These are phyloP conservation scores for Rutilus rutilus DNA, from an alignment of 2,113 vertebrate genomes.

Conservation along the genomic window DNA sequence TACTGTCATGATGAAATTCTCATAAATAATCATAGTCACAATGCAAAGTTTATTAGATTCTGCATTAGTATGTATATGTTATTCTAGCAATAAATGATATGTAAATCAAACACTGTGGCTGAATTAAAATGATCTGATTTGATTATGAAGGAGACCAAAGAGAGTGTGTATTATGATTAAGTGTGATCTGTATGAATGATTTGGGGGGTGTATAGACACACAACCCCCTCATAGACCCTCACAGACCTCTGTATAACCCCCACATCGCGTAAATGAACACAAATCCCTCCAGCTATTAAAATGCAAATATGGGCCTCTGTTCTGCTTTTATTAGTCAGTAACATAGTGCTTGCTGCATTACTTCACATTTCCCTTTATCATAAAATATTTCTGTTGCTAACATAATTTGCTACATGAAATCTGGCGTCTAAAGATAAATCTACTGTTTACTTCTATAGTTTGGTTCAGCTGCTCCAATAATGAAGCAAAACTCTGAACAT, in stretches of 20 bases:
- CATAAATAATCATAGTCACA: too few species aligned
- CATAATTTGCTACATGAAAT: not conserved
- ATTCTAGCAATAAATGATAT: not conserved
- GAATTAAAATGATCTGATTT: not conserved
- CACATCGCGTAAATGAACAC: conserved; percentile 53
- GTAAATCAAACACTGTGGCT: not conserved
- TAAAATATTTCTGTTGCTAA: not conserved
- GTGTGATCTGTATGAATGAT: conserved; percentile 34
- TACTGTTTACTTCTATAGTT: not conserved
- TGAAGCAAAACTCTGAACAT: not conserved
- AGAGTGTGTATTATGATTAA: not conserved
- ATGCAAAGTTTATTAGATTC: too few species aligned
- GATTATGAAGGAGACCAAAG: not conserved
- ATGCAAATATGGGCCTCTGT: conserved; percentile 53
- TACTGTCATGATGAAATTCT: not conserved
- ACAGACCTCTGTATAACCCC: conserved; percentile 54
- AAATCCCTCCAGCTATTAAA: conserved; percentile 54
- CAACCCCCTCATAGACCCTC: not conserved
- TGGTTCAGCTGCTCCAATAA: not conserved
- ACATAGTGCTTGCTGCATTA: conserved; percentile 13
- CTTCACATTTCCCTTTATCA: too few species aligned
- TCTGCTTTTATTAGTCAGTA: conserved; percentile 46
- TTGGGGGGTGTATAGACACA: not conserved
- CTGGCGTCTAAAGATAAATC: not conserved
- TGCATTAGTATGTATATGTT: not conserved